Evolutionary conservation across 1,140 invertebrate species (phyloP), one percentile per base, ranked within the genome.

Genomic region (Pemphigus obesinymphae): DNA sequence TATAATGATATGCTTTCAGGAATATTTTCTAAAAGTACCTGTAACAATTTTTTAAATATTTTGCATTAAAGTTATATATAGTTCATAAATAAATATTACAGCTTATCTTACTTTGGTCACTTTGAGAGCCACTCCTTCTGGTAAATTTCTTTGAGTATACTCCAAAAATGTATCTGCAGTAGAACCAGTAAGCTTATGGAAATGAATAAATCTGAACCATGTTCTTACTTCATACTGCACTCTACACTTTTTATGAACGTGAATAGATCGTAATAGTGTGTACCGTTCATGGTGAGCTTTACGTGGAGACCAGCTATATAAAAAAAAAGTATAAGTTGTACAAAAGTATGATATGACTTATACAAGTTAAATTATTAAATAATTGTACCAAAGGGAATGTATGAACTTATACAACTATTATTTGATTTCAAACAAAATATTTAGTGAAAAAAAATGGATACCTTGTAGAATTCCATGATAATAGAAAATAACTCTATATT

Each of bases 151-250:
- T 87, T 99, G 91, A 82, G 99, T 92, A 87, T 99, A 99, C 88
- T 99, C 98, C 40, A 99, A 88, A 87, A 95, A 96, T 29, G 97
- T 99, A 84, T 96, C 95, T 68, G 96, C 92, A 29, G 97, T 99
- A 11, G 96, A 98, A 26, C 95, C 96, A 3, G 98, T 99, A 5
- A 99, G 85, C 84, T 92, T 90, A 83, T 92, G 89, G 70, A 97
- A 92, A 86, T 95, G 91, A 84, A 98, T 89, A 85, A 94, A 93
- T 82, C 92, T 90, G 87, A 93, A 97, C 87, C 99, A 96, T 15
- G 97, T 99, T 85, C 97, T 90, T 6, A 93, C 90, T 90, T 99
- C 97, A 89, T 99, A 99, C 85, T 99, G 97, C 0, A 97, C 96
- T 86, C 92, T 90, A 87, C 98, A 96, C 84, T 98, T 98, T 87